Evolutionary conservation across 92 coral and sea anemone species (phyloP).

Genomic region (Palythoa caribaeorum): DNA sequence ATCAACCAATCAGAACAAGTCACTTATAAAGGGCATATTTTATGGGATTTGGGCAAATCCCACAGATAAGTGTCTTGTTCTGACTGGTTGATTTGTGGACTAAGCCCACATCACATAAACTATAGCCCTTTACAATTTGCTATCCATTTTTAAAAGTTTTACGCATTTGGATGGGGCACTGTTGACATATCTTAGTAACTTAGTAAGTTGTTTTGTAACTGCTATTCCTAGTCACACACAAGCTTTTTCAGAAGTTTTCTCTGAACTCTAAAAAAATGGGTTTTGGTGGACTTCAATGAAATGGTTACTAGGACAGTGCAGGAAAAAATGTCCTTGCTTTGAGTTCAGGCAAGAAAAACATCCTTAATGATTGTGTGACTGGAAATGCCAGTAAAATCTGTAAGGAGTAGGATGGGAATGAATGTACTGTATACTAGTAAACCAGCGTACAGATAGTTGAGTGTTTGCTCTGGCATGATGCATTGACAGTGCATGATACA

Average conservation of each 20-base stretch:
- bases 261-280: background rate
- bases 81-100: no score
- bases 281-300: constrained; percentile 14
- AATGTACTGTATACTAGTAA: constrained; percentile 22
- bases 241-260: constrained; percentile 5
- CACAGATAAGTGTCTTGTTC: no score
- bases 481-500: no score
- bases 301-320: constrained; percentile 23
- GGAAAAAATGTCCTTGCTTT: constrained; percentile 26
- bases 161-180: constrained; percentile 15
- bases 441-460: no score
- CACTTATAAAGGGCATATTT: no score
- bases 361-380: constrained; percentile 24
- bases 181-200: constrained; percentile 9
- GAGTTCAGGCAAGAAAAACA: constrained; percentile 31
- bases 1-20: no score
- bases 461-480: no score
- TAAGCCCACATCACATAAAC: no score
- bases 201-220: background rate
- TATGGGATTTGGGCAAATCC: no score
- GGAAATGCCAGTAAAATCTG: constrained; percentile 27
- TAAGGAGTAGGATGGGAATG: constrained; percentile 31
- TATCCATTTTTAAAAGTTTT: constrained; percentile 11
- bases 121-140: constrained; percentile 5
- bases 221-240: constrained; percentile 12